A percentile compares a stretch with the other conserved stretches of the same genome.
Evolutionary conservation across 2,888 invertebrate species (phyloP).

Genomic region (Euphydryas editha): DNA sequence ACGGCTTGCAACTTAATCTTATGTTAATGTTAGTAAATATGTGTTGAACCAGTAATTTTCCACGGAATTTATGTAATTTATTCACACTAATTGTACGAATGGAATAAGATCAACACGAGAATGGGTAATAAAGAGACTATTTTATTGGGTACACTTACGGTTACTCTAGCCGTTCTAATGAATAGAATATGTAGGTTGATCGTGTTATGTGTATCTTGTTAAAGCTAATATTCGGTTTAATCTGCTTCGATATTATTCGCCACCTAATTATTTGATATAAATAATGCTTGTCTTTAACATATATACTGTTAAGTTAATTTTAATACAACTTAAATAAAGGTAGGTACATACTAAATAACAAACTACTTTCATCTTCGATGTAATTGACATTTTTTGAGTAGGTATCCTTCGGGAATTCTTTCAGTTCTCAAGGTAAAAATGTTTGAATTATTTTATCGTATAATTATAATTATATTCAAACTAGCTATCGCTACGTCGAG

Average conservation of each 20-base stretch:
- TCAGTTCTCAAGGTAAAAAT: neutral
- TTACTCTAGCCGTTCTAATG: conserved; percentile 3
- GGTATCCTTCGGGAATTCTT: neutral
- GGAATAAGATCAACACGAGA: conserved; percentile 20
- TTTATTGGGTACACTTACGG: conserved; percentile 15
- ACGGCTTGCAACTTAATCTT: conserved; percentile 26
- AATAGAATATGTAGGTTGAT: conserved; percentile 7
- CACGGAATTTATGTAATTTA: conserved; percentile 32
- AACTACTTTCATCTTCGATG: neutral
- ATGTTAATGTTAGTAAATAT: conserved; percentile 28
- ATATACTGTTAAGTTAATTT: neutral
- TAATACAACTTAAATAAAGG: neutral
- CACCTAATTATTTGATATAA: neutral
- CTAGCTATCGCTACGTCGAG: neutral
- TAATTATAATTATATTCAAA: neutral
- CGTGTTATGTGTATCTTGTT: neutral
- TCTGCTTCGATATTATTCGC: neutral
- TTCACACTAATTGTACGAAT: conserved; percentile 28
- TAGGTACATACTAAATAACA: neutral
- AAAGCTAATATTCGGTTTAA: neutral
- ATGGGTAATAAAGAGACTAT: conserved; percentile 23
- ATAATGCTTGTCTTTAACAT: neutral
- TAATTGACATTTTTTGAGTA: neutral
- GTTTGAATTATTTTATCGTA: too few species aligned
- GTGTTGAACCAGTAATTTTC: conserved; percentile 31